Evolutionary conservation across 2,113 vertebrate genomes (phyloP).

Genomic region (Mesembrinibis cayennensis): DNA sequence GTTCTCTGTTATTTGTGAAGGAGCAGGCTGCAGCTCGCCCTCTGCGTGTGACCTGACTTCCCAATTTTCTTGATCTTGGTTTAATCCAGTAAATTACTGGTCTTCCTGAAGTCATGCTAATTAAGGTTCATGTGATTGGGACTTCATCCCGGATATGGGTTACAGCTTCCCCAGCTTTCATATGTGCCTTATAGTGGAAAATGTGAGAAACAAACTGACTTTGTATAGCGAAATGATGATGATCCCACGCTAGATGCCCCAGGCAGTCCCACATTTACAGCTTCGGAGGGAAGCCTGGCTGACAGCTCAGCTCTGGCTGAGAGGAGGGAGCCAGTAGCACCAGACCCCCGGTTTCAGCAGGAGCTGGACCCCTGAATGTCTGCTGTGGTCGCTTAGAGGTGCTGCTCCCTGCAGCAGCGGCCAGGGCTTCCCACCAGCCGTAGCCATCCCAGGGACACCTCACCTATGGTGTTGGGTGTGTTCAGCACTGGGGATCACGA

Average conservation of each 20-base stretch:
- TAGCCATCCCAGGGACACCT: neutral
- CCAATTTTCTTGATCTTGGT: neutral
- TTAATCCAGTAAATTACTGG: neutral
- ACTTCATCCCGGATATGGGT: neutral
- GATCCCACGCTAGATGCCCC: neutral
- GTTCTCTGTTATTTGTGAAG: neutral
- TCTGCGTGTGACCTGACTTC: neutral
- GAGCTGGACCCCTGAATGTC: accelerated
- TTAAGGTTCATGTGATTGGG: neutral
- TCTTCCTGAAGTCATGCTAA: neutral
- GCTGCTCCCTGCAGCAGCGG: neutral
- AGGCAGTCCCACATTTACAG: neutral
- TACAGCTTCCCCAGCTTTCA: neutral
- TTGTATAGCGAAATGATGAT: neutral
- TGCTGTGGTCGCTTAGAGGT: neutral
- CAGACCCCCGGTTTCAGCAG: neutral
- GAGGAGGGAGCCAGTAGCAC: too few species aligned
- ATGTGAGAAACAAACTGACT: neutral
- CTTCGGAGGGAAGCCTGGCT: neutral
- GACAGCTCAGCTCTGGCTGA: neutral
- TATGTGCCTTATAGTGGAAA: neutral
- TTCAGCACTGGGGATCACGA: neutral
- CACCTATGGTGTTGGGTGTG: accelerated
- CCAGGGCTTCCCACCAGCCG: neutral
- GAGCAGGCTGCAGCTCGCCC: neutral